Conservation (phyloP, 2,888 invertebrate genomes). For the Tetramorium bicarinatum region DNA sequence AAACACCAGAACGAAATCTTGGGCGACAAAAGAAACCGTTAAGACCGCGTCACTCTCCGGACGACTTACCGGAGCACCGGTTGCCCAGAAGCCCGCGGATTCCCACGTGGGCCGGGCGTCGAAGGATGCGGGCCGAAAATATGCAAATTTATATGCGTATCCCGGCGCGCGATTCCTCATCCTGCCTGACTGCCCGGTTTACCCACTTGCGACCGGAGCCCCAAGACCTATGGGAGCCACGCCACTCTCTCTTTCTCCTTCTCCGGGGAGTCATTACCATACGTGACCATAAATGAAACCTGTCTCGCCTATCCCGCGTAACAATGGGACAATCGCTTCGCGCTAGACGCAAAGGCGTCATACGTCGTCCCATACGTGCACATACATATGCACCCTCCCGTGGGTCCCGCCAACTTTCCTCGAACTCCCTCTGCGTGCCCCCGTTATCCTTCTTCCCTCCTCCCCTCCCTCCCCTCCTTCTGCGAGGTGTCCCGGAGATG, state of each 20-base stretch:
- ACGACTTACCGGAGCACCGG: constrained; percentile 64
- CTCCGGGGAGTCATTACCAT: constrained; percentile 80
- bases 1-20: background rate
- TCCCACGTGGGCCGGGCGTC: constrained; percentile 82
- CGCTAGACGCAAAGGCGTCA: constrained; percentile 66
- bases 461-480: background rate
- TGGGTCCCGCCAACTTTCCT: constrained; percentile 65
- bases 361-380: constrained; percentile 55
- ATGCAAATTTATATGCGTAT: constrained; percentile 81
- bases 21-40: constrained; percentile 71
- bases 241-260: constrained; percentile 43
- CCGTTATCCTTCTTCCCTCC: constrained; percentile 68
- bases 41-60: constrained; percentile 64
- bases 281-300: constrained; percentile 83
- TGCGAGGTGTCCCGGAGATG: constrained; percentile 60
- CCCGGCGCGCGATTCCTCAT: constrained; percentile 77
- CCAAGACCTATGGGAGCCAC: constrained; percentile 53
- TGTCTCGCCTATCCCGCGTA: constrained; percentile 79
- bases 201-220: constrained; percentile 72
- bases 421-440: constrained; percentile 67
- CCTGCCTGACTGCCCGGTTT: constrained; percentile 70
- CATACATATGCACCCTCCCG: constrained; percentile 68
- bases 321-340: constrained; percentile 77
- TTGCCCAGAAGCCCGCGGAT: constrained; percentile 68
- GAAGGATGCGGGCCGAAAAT: constrained; percentile 84